Evolutionary conservation across 2,888 invertebrate species (phyloP), one percentile per base, ranked within the genome.

Genomic region (Noctua janthe): DNA sequence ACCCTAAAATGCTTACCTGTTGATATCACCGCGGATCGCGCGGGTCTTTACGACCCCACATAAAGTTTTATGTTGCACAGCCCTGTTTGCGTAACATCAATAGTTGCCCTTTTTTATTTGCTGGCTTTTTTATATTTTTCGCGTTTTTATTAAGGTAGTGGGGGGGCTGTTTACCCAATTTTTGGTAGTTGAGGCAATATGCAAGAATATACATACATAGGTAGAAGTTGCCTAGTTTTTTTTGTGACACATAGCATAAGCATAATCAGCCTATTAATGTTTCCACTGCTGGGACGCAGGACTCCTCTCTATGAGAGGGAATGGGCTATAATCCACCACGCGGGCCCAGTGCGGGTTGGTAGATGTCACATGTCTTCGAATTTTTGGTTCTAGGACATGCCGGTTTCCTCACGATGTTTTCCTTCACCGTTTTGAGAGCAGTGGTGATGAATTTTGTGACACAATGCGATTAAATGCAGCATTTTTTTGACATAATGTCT

Each of bases 1-100:
- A 93, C 92, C 89, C 91, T 92, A 92, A 92, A 92, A 89, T 87
- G 85, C 76, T 87, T 86, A 93, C 93, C 93, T 94, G 93, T 94
- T 94, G 94, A 93, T 93, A 91, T 89, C 90, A 88, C 87, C 86
- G 83, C 81, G 83, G 81, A 85, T 79, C 81, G 89, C 73, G 78
- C 84, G 85, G 92, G 91, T 88, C 91, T 92, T 92, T 91, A 94
- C 88, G 92, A 88, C 90, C 90, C 74, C 84, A 83, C 91, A 91
- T 94, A 93, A 94, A 94, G 76, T 92, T 94, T 94, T 93, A 94
- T 92, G 92, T 88, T 83, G 82, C 87, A 84, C 88, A 85, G 87
- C 87, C 90, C 85, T 84, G 87, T 90, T 89, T 89, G 84, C 86
- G 88, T 88, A 88, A 87, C 87, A 84, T 88, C 89, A 89, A 89